Evolutionary conservation across 2,888 invertebrate species (phyloP).

Genomic region (Anodontia alba): DNA sequence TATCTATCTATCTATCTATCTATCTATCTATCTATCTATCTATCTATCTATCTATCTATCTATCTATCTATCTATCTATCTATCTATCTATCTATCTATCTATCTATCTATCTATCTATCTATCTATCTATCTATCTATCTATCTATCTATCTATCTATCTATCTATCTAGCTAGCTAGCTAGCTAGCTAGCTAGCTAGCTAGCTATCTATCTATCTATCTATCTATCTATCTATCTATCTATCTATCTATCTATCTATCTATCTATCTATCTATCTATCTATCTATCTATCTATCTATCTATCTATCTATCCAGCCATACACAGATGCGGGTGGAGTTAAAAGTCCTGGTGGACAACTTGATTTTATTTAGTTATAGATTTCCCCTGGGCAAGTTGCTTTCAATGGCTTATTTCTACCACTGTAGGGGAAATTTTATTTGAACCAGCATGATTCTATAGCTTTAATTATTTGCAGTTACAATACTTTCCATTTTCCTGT

Average conservation of each 20-base stretch:
- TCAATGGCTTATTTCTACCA: too few relatives aligned
- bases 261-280: constrained; percentile 14
- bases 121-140: constrained; percentile 11
- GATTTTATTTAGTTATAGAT: too few relatives aligned
- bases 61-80: constrained; percentile 16
- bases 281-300: constrained; percentile 14
- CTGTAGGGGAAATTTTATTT: too few relatives aligned
- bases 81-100: constrained; percentile 16
- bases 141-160: constrained; percentile 18
- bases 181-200: too few relatives aligned
- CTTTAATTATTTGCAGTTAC: too few relatives aligned
- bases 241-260: constrained; percentile 1
- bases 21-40: background rate
- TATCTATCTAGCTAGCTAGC: constrained; percentile 10
- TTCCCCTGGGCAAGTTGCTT: too few relatives aligned
- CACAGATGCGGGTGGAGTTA: too few relatives aligned
- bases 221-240: constrained; percentile 1
- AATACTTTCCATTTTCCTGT: too few relatives aligned
- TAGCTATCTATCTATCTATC: constrained; percentile 5
- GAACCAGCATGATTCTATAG: too few relatives aligned
- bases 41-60: constrained; percentile 16
- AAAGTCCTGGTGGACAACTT: too few relatives aligned
- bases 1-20: background rate
- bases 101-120: constrained; percentile 19
- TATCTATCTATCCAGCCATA: background rate